Evolutionary conservation across 2,888 invertebrate genomes (phyloP).

Genomic region (Himalopsyche tibetana): DNA sequence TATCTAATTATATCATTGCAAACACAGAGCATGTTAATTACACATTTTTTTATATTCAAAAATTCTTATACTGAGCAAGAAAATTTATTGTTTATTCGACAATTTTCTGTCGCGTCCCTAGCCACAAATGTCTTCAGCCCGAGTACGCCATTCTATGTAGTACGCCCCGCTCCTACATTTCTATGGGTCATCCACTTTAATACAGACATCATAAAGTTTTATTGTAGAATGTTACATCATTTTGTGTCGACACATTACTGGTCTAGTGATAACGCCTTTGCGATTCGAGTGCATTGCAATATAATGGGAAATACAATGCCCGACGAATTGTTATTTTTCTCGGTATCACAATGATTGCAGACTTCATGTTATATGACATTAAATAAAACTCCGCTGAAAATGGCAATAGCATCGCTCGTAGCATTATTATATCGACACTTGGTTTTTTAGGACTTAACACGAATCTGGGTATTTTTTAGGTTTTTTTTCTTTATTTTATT

Average conservation of each 20-base stretch:
- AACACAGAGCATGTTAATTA: no score
- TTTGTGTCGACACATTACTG: constrained; percentile 22
- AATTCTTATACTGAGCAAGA: no score
- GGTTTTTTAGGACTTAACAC: no score
- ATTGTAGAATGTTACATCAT: constrained; percentile 21
- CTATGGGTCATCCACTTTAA: constrained; percentile 34
- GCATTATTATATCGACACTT: no score
- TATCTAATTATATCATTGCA: no score
- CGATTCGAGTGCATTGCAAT: constrained; percentile 12
- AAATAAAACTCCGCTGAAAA: no score
- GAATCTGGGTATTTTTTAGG: no score
- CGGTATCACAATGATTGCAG: background rate
- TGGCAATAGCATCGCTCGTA: no score
- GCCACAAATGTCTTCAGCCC: background rate
- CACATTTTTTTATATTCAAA: no score
- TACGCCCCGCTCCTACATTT: constrained; percentile 1
- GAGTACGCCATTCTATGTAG: background rate
- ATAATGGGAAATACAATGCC: background rate
- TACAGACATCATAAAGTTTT: constrained; percentile 26
- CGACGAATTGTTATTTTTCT: background rate
- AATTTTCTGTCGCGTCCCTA: background rate
- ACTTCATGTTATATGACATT: no score
- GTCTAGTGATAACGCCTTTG: constrained; percentile 7
- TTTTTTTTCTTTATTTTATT: no score
- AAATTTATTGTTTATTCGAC: background rate